These are phyloP conservation scores for Artemia sp. DNA, from an alignment of 2,888 invertebrate species.

Conservation along the genomic window DNA sequence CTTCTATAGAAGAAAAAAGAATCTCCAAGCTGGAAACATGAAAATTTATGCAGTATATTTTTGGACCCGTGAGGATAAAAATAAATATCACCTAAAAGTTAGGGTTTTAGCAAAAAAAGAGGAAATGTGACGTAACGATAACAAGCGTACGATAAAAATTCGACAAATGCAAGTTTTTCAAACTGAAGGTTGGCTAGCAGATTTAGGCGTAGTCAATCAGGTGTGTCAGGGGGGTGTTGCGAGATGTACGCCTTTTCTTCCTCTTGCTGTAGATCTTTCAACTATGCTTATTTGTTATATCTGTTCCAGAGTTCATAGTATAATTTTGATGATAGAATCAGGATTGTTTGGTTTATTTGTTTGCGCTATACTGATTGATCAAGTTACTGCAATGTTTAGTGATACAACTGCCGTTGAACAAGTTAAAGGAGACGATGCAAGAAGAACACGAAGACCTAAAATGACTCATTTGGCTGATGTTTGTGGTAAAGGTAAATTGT, in stretches of 20 bases:
- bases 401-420: constrained; percentile 72
- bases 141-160: no score
- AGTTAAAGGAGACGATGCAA: constrained; percentile 33
- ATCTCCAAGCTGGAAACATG: no score
- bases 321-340: constrained; percentile 60
- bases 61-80: no score
- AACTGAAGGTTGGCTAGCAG: no score
- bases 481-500: constrained; percentile 44
- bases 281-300: constrained; percentile 22
- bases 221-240: no score
- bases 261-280: background rate
- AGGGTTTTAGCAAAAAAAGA: no score
- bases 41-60: no score
- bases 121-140: no score
- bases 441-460: constrained; percentile 37
- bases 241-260: background rate
- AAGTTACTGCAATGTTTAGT: constrained; percentile 60
- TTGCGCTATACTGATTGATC: constrained; percentile 65
- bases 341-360: constrained; percentile 74
- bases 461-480: constrained; percentile 54
- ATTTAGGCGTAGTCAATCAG: no score
- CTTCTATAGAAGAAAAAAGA: no score
- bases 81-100: no score
- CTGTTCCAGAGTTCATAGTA: constrained; percentile 55
- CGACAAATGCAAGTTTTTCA: no score